A percentile compares a stretch with the other conserved stretches of the same genome.
Evolutionary conservation across 1,140 invertebrate genomes (phyloP).

Genomic region (Hyles euphorbiae): DNA sequence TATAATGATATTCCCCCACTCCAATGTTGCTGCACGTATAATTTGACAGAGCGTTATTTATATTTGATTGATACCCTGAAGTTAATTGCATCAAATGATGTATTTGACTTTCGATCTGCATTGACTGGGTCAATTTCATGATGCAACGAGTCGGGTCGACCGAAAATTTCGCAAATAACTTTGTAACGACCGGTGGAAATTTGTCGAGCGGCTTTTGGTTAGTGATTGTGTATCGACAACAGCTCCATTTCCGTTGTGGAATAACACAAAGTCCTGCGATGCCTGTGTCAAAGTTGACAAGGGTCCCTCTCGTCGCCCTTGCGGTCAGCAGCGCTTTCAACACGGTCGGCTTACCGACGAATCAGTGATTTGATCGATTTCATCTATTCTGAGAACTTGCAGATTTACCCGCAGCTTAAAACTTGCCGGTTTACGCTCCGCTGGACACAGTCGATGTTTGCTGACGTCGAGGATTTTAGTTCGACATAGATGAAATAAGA

Average conservation of each 20-base stretch:
- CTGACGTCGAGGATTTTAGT: constrained; percentile 5
- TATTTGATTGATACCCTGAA: not conserved
- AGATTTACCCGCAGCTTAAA: constrained; percentile 17
- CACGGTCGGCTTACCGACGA: constrained; percentile 18
- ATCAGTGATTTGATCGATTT: constrained; percentile 18
- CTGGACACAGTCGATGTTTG: constrained; percentile 2
- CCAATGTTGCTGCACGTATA: not conserved
- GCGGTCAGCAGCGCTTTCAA: constrained; percentile 30
- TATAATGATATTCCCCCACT: constrained; percentile 2
- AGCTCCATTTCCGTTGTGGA: constrained; percentile 18
- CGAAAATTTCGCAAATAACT: no score
- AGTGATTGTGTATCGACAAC: not conserved
- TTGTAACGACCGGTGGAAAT: no score
- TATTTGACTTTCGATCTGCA: no score
- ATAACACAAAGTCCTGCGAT: constrained; percentile 16
- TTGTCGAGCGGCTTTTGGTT: no score
- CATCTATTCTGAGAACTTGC: constrained; percentile 9
- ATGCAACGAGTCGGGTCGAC: no score
- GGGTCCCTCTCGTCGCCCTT: constrained; percentile 26
- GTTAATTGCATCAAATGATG: not conserved
- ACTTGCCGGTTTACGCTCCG: constrained; percentile 5
- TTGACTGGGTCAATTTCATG: no score
- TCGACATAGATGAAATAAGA: not conserved
- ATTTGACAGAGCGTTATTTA: not conserved
- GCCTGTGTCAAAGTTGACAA: constrained; percentile 38